Base-by-base conservation (phyloP, 2,888 invertebrate genomes). In the Timema podura region DNA sequence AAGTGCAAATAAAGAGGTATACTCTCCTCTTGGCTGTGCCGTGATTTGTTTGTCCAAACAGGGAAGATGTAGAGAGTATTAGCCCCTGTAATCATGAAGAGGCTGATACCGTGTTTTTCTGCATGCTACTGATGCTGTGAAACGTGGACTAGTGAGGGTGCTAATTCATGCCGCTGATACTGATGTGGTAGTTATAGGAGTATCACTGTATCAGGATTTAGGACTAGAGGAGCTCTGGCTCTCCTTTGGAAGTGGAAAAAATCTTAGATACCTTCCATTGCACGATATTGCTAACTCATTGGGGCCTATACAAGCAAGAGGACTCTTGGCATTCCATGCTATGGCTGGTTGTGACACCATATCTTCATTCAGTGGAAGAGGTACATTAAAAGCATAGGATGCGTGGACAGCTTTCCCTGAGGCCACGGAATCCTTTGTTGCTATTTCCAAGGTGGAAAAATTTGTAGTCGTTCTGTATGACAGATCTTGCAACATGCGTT, bases 401-500 rank as follows among this genome's bases (percentile, higher is more conserved):
- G n/a, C n/a, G n/a, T n/a, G n/a, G n/a, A n/a, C n/a, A n/a, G n/a
- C n/a, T n/a, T n/a, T n/a, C n/a, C n/a, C n/a, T n/a, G n/a, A n/a
- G n/a, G n/a, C n/a, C n/a, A n/a, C n/a, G n/a, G n/a, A 49, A 10
- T 9, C 11, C 49, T 49, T 49, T 49, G 49, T 49, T 49, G 49
- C 49, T 49, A 49, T 49, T 49, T 49, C 49, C 49, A 49, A 49
- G 49, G 49, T 49, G 49, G 49, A 49, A 11, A 49, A 49, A 49
- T 49, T 49, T 49, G 49, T 49, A 10, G 11, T 49, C 49, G 11
- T 49, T 11, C 49, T 49, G 11, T 49, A 49, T 11, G 49, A 49
- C 49, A 49, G 49, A 49, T 49, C 49, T 49, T 49, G 49, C 49
- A 11, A 49, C 9, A 49, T 10, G 11, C n/a, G n/a, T n/a, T n/a